These are phyloP conservation scores for Cantharis nigra DNA, from an alignment of 2,888 invertebrate species.

Conservation along the genomic window DNA sequence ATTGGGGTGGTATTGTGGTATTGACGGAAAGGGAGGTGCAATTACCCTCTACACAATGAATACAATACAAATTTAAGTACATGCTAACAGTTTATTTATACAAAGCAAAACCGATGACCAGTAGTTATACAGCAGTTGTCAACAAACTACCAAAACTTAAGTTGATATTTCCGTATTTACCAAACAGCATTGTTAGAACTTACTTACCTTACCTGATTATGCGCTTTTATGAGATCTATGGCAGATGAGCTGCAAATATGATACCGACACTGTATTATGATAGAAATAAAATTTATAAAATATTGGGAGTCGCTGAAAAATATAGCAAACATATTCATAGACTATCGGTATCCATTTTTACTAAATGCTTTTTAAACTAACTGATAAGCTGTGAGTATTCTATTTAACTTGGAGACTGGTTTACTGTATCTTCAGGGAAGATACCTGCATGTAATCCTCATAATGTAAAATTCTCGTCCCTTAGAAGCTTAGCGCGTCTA, in stretches of 20 bases:
- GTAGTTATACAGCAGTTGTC: constrained; percentile 15
- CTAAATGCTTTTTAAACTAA: constrained; percentile 51
- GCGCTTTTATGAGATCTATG: not conserved
- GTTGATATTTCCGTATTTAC: not conserved
- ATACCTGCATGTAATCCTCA: constrained; percentile 49
- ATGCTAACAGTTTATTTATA: constrained; percentile 27
- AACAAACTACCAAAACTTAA: constrained; percentile 4
- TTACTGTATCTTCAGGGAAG: constrained; percentile 16
- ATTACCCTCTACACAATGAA: constrained; percentile 29
- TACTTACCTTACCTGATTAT: not conserved
- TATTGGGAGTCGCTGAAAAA: constrained; percentile 19
- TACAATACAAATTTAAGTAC: constrained; percentile 30
- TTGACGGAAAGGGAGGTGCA: constrained; percentile 30
- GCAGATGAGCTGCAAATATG: not conserved
- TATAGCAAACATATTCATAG: constrained; percentile 32
- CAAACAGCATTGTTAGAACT: not conserved
- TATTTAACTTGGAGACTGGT: constrained; percentile 45
- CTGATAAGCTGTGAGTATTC: constrained; percentile 54
- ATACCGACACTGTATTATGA: not conserved
- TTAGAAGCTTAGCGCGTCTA: constrained; percentile 51
- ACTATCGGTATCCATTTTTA: constrained; percentile 42
- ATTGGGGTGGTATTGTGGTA: constrained; percentile 31
- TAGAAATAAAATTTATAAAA: not conserved
- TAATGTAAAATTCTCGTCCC: constrained; percentile 56
- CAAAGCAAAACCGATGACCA: constrained; percentile 17